phyloP scores from a whole-genome alignment of 1,140 invertebrate genomes.

The Drosophila repleta region DNA sequence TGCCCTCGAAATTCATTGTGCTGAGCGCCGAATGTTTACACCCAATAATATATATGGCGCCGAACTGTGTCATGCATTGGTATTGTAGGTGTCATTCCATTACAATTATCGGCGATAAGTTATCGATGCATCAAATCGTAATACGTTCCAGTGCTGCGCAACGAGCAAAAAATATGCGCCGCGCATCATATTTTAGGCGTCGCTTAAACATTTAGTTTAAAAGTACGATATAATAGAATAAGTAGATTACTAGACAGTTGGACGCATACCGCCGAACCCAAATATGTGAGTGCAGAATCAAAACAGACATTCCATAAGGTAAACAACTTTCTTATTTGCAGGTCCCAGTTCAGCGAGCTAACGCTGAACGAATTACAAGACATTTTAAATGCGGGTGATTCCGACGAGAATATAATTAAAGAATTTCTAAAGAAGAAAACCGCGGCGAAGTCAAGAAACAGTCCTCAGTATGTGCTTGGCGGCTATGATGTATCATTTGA shows the following conservation, averaged over 20 bases:
- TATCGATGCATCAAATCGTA: neutral
- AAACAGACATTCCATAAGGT: neutral
- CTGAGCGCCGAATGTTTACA: neutral
- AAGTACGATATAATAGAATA: neutral
- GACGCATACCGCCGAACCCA: no score
- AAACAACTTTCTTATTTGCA: neutral
- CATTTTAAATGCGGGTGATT: constrained; percentile 27
- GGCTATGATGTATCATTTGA: constrained; percentile 41
- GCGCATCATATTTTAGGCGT: constrained; percentile 1
- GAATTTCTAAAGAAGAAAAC: constrained; percentile 42
- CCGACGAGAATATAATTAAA: constrained; percentile 13
- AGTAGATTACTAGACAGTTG: neutral
- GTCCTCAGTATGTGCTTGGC: constrained; percentile 9
- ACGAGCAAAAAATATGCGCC: neutral
- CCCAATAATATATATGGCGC: neutral
- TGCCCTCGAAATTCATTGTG: constrained; percentile 53
- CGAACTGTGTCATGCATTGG: neutral
- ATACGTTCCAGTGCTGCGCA: constrained; percentile 1
- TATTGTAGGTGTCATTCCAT: constrained; percentile 1
- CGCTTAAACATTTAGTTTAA: neutral
- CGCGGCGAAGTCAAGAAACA: neutral
- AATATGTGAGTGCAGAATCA: constrained; percentile 6
- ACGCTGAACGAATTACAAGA: constrained; percentile 43
- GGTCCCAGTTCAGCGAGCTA: constrained; percentile 1
- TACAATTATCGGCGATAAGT: neutral